These are phyloP conservation scores for Phasia obesa DNA, from an alignment of 2,888 invertebrate genomes.

Conservation along the genomic window DNA sequence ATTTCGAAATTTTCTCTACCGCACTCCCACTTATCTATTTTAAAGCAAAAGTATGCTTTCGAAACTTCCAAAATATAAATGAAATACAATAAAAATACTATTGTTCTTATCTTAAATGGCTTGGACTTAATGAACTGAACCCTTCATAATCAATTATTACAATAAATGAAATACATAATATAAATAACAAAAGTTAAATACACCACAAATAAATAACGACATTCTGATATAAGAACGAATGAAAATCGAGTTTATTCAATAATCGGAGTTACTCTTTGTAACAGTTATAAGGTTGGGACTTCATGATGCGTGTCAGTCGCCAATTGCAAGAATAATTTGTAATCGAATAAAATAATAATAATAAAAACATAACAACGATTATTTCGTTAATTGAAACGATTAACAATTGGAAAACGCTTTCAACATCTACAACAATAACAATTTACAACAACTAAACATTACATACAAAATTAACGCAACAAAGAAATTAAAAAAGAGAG, in stretches of 20 bases:
- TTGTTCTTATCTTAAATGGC: slow-evolving; percentile 57
- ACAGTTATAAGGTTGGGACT: slow-evolving; percentile 60
- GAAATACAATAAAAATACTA: slow-evolving; percentile 9
- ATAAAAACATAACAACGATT: neutral
- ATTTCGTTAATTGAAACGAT: slow-evolving; percentile 40
- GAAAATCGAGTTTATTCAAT: slow-evolving; percentile 38
- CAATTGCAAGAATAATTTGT: slow-evolving; percentile 41
- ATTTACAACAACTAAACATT: slow-evolving; percentile 13
- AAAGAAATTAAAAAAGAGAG: slow-evolving; percentile 13
- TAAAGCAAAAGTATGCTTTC: slow-evolving; percentile 1
- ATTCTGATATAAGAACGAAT: slow-evolving; percentile 20
- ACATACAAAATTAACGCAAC: slow-evolving; percentile 29
- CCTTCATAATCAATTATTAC: slow-evolving; percentile 67
- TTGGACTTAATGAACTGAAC: slow-evolving; percentile 51
- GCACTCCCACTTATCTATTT: slow-evolving; percentile 27
- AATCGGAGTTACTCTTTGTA: slow-evolving; percentile 43
- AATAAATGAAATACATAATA: slow-evolving; percentile 35
- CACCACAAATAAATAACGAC: slow-evolving; percentile 12
- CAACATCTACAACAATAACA: slow-evolving; percentile 38
- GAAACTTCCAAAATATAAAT: slow-evolving; percentile 5
- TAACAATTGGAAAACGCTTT: slow-evolving; percentile 50
- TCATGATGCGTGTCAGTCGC: slow-evolving; percentile 59
- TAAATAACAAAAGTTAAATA: slow-evolving; percentile 29
- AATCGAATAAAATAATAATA: slow-evolving; percentile 14
- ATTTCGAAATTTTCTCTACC: neutral